Conservation (phyloP, 2,888 invertebrate genomes). For the Salpingus planirostris region DNA sequence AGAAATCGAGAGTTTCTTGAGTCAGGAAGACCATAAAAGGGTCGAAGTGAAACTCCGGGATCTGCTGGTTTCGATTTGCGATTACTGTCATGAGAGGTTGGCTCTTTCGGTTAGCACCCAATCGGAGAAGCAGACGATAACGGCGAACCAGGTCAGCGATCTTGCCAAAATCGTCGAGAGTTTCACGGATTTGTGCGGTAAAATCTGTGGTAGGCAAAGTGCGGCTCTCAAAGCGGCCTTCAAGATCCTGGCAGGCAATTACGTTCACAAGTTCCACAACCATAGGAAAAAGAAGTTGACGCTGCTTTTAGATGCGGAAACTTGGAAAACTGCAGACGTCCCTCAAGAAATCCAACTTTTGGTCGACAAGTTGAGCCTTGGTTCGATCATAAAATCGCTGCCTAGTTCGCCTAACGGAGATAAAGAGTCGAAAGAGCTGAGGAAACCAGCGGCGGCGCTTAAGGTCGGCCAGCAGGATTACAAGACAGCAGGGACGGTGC, state of each 20-base stretch:
- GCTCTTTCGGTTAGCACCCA: slow-evolving; percentile 79
- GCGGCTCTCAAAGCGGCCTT: slow-evolving; percentile 74
- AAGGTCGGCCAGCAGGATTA: slow-evolving; percentile 49
- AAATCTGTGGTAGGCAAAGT: slow-evolving; percentile 62
- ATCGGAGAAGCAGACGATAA: slow-evolving; percentile 63
- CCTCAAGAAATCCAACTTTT: slow-evolving; percentile 82
- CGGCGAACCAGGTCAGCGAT: slow-evolving; percentile 67
- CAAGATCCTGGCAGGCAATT: slow-evolving; percentile 81
- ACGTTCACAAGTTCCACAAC: slow-evolving; percentile 83
- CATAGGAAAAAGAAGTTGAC: slow-evolving; percentile 80
- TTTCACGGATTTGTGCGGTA: slow-evolving; percentile 69
- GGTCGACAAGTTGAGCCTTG: slow-evolving; percentile 53
- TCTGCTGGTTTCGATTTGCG: slow-evolving; percentile 73
- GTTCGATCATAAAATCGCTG: slow-evolving; percentile 37
- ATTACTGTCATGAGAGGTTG: slow-evolving; percentile 87
- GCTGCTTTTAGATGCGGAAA: slow-evolving; percentile 77
- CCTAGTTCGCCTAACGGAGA: slow-evolving; percentile 34
- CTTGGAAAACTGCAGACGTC: slow-evolving; percentile 91
- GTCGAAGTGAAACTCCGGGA: slow-evolving; percentile 66
- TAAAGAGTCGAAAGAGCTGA: slow-evolving; percentile 41
- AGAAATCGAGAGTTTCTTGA: slow-evolving; percentile 60
- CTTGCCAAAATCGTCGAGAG: slow-evolving; percentile 68
- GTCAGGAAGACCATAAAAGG: slow-evolving; percentile 56
- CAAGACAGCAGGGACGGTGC: slow-evolving; percentile 70
- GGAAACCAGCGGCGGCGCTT: slow-evolving; percentile 46